phyloP scores from a whole-genome alignment of 2,888 invertebrate genomes.

The Phania funesta region DNA sequence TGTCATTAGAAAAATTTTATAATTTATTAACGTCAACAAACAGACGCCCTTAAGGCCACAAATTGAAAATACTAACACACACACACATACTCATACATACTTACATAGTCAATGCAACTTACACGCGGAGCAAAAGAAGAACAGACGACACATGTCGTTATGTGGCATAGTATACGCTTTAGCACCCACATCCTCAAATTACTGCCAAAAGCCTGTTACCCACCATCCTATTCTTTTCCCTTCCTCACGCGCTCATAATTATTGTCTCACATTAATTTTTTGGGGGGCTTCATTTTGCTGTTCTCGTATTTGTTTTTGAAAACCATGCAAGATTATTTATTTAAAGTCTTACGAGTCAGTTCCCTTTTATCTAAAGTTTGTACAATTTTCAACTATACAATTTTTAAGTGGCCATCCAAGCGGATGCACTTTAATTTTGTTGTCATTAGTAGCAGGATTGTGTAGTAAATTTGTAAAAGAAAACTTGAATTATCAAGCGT shows the following conservation, averaged over 20 bases:
- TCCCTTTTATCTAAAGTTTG: background rate
- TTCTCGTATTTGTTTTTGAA: slow-evolving; percentile 77
- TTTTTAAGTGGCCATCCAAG: slow-evolving; percentile 78
- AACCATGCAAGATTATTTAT: slow-evolving; percentile 75
- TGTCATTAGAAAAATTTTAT: slow-evolving; percentile 79
- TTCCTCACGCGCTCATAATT: slow-evolving; percentile 49
- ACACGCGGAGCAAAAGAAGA: background rate
- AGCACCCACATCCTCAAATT: slow-evolving; percentile 66
- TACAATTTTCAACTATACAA: slow-evolving; percentile 22
- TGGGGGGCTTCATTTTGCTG: slow-evolving; percentile 37
- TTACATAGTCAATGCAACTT: background rate
- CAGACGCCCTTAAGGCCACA: slow-evolving; percentile 70
- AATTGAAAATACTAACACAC: slow-evolving; percentile 47
- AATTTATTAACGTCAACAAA: slow-evolving; percentile 79
- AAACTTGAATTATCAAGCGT: slow-evolving; percentile 69
- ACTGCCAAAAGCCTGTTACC: slow-evolving; percentile 37
- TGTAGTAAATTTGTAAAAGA: slow-evolving; percentile 64
- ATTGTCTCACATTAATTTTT: slow-evolving; percentile 30
- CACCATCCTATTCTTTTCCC: slow-evolving; percentile 16
- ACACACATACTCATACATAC: background rate
- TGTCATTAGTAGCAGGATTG: slow-evolving; percentile 67
- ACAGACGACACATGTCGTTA: slow-evolving; percentile 60
- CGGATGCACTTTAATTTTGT: slow-evolving; percentile 79
- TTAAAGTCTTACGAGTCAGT: slow-evolving; percentile 44
- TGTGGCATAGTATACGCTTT: slow-evolving; percentile 62